These are phyloP conservation scores for Trematomus bernacchii DNA, from an alignment of 2,797 vertebrate species.

Conservation along the genomic window DNA sequence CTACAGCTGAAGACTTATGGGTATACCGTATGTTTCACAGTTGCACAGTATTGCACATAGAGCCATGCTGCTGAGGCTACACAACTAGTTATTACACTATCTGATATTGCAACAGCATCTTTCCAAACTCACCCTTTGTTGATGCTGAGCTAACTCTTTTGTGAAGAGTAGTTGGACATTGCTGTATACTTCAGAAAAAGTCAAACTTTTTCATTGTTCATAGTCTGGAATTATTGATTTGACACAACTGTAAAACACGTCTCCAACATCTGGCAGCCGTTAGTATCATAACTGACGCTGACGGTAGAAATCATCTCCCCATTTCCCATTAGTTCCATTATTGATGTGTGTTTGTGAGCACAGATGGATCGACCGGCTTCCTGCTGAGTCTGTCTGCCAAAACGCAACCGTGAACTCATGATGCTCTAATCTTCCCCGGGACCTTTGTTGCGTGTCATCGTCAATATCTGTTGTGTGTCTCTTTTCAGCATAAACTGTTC, in stretches of 20 bases:
- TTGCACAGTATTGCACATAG: background rate
- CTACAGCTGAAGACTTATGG: background rate
- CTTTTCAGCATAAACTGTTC: slow-evolving; percentile 6
- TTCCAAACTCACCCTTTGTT: background rate
- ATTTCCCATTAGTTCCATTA: slow-evolving; percentile 49
- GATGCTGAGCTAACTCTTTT: background rate
- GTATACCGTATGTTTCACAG: background rate
- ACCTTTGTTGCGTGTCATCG: background rate
- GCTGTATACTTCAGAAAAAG: background rate
- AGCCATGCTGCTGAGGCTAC: background rate
- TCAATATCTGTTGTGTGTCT: slow-evolving; percentile 9
- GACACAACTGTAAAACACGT: slow-evolving; percentile 4
- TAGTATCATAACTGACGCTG: slow-evolving; percentile 24
- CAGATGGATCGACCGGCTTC: slow-evolving; percentile 46
- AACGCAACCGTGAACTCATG: slow-evolving; percentile 33
- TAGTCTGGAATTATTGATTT: background rate
- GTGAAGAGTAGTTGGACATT: background rate
- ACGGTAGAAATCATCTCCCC: slow-evolving; percentile 33
- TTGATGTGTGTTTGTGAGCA: slow-evolving; percentile 56
- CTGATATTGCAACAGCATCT: background rate
- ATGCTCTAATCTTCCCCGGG: slow-evolving; percentile 31
- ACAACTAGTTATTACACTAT: background rate
- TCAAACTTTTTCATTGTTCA: background rate
- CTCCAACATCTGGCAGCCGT: slow-evolving; percentile 39
- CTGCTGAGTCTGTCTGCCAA: slow-evolving; percentile 27